Evolutionary conservation across 2,888 invertebrate genomes (phyloP).

Genomic region (Priocnemis perturbator): DNA sequence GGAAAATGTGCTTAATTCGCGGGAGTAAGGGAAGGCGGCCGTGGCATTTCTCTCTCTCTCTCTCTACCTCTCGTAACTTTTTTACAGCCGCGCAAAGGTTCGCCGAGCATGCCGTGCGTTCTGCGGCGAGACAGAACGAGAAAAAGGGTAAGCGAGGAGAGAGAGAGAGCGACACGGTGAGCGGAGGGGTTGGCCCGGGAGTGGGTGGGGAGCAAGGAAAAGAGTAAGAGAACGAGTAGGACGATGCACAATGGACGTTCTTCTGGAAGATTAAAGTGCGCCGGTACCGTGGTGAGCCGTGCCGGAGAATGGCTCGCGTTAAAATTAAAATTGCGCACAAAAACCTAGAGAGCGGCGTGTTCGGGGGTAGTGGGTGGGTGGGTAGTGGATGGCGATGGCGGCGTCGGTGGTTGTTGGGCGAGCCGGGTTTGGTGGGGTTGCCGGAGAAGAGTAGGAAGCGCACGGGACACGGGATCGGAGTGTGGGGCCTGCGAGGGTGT

Average conservation of each 20-base stretch:
- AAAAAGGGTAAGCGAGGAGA: conserved; percentile 23
- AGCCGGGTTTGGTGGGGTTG: conserved; percentile 7
- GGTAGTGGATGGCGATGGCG: too few species aligned
- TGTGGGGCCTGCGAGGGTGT: too few species aligned
- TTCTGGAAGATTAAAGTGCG: conserved; percentile 63
- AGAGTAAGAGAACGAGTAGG: conserved; percentile 20
- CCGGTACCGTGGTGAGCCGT: conserved; percentile 40
- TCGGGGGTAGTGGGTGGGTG: neutral
- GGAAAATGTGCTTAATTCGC: conserved; percentile 50
- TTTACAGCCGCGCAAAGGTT: conserved; percentile 20
- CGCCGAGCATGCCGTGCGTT: neutral
- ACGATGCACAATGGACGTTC: conserved; percentile 57
- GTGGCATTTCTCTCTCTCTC: conserved; percentile 26
- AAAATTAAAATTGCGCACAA: conserved; percentile 60
- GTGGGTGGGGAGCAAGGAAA: conserved; percentile 4
- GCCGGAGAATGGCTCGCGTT: conserved; percentile 56
- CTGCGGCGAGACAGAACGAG: neutral
- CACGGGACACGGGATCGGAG: too few species aligned
- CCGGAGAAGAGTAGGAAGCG: neutral
- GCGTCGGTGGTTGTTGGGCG: neutral
- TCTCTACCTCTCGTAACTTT: conserved; percentile 11
- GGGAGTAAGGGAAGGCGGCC: conserved; percentile 32
- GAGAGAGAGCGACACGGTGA: conserved; percentile 18
- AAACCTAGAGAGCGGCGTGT: conserved; percentile 36
- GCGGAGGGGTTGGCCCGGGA: conserved; percentile 18